phyloP scores from a whole-genome alignment of 2,888 invertebrate species.

The Acleris laterana region DNA sequence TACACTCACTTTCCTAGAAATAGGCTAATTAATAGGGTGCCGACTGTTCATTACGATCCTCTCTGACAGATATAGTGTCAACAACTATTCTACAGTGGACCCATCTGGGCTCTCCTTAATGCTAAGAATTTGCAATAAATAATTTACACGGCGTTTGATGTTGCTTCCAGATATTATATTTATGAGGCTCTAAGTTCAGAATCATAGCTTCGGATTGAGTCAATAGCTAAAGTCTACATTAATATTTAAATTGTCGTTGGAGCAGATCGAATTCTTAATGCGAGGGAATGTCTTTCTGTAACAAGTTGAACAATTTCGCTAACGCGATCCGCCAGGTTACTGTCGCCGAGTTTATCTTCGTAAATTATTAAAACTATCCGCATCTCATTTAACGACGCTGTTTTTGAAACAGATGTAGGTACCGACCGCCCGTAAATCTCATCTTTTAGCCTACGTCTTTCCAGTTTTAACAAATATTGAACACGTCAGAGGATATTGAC shows the following conservation, averaged over 20 bases:
- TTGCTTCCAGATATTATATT: conserved; percentile 46
- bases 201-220: conserved; percentile 25
- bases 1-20: conserved; percentile 49
- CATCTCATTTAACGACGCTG: conserved; percentile 34
- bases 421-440: conserved; percentile 20
- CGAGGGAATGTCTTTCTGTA: conserved; percentile 31
- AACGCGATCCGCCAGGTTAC: conserved; percentile 52
- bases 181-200: conserved; percentile 24
- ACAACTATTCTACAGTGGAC: conserved; percentile 52
- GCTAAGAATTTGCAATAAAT: conserved; percentile 47
- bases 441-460: conserved; percentile 24
- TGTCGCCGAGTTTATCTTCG: conserved; percentile 43
- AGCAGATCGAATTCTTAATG: conserved; percentile 41
- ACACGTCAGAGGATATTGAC: conserved; percentile 26
- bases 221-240: conserved; percentile 28
- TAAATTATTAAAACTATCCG: conserved; percentile 37
- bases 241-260: conserved; percentile 29
- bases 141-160: conserved; percentile 56
- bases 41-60: conserved; percentile 58
- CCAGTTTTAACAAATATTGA: conserved; percentile 26
- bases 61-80: conserved; percentile 66
- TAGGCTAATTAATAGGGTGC: conserved; percentile 57
- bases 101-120: conserved; percentile 42
- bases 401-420: conserved; percentile 28
- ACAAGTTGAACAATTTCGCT: conserved; percentile 50